phyloP scores from a whole-genome alignment of 2,797 vertebrate genomes.

The Neostethus bicornis region DNA sequence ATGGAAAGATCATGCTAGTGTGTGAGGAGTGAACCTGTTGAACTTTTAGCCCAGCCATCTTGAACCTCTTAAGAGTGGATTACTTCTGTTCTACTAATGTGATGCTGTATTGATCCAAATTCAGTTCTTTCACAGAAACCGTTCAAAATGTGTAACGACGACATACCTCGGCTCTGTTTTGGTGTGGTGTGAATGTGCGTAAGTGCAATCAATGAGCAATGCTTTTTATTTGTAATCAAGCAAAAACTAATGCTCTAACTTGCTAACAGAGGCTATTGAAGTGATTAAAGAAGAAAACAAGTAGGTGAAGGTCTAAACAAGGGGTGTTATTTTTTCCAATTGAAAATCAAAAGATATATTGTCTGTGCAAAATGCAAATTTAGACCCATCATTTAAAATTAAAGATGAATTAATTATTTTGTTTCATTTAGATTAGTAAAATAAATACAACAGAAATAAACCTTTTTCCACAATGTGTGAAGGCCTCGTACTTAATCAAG shows the following conservation, averaged over 20 bases:
- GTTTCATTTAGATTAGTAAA: no score
- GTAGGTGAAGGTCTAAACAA: conserved; percentile 37
- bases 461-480: no score
- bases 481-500: no score
- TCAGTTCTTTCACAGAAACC: conserved; percentile 2
- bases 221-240: neutral
- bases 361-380: no score
- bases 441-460: no score
- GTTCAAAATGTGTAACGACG: neutral
- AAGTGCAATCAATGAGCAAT: conserved; percentile 1
- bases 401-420: no score
- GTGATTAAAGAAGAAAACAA: conserved; percentile 60
- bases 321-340: no score
- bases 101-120: conserved; percentile 1
- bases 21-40: conserved; percentile 5
- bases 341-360: no score
- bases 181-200: neutral
- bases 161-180: neutral
- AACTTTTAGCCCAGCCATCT: conserved; percentile 16
- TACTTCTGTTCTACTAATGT: neutral
- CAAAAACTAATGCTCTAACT: neutral
- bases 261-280: conserved; percentile 22
- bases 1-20: neutral
- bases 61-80: conserved; percentile 5
- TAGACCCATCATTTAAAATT: no score